Percentiles rank a stretch among this genome's conserved stretches.
These are phyloP conservation scores for Glyphotaelius pellucidus DNA, from an alignment of 2,888 invertebrate species.

Conservation along the genomic window DNA sequence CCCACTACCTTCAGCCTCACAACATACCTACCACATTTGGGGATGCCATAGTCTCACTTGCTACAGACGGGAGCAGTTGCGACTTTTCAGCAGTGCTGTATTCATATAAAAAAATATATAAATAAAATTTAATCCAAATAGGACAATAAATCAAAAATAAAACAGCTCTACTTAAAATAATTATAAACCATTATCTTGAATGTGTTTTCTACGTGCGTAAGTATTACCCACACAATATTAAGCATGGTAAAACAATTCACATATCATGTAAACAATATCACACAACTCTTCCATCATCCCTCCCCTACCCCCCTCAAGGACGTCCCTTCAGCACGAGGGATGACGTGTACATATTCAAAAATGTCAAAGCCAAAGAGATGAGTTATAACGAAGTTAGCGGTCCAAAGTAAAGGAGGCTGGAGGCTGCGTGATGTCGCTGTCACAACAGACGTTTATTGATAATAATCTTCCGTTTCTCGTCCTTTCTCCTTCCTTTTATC, in stretches of 20 bases:
- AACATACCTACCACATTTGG: no score
- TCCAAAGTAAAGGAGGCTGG: conserved; percentile 8
- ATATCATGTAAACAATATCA: conserved; percentile 11
- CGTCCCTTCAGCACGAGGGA: not conserved
- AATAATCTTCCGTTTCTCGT: conserved; percentile 35
- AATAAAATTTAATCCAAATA: not conserved
- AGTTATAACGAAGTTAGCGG: conserved; percentile 51
- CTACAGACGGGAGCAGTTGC: no score
- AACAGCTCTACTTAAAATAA: not conserved
- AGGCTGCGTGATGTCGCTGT: conserved; percentile 28
- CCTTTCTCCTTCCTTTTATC: conserved; percentile 57
- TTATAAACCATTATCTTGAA: not conserved
- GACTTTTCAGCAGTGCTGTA: no score
- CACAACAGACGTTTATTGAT: conserved; percentile 38
- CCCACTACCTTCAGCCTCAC: no score
- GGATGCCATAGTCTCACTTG: no score
- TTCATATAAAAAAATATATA: no score
- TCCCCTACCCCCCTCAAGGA: not conserved
- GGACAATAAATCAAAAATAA: not conserved
- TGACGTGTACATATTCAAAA: conserved; percentile 45
- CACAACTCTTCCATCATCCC: not conserved
- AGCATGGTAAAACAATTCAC: not conserved
- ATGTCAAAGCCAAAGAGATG: conserved; percentile 55
- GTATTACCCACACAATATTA: not conserved
- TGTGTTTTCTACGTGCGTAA: not conserved